phyloP scores from a whole-genome alignment of 2,888 invertebrate genomes.

The Carabus problematicus region DNA sequence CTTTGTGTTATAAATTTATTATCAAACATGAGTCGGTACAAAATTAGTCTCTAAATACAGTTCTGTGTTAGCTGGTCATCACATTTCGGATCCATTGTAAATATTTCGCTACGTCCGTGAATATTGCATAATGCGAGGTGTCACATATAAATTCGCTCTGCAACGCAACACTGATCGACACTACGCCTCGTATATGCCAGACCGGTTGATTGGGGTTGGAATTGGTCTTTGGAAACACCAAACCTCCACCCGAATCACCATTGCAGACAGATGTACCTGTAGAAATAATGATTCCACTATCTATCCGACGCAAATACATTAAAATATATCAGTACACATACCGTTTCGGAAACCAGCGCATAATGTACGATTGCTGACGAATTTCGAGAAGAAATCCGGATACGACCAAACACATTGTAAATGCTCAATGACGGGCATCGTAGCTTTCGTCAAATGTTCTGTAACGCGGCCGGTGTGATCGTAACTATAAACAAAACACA shows the following conservation, averaged over 20 bases:
- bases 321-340: conserved; percentile 47
- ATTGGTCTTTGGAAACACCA: conserved; percentile 54
- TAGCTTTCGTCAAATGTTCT: conserved; percentile 65
- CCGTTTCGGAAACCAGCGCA: conserved; percentile 61
- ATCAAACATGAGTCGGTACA: too few relatives aligned
- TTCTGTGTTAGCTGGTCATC: background rate
- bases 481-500: conserved; percentile 54
- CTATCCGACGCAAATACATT: background rate
- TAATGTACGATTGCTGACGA: conserved; percentile 65
- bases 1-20: too few relatives aligned
- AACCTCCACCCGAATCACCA: conserved; percentile 59
- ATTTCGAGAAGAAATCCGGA: conserved; percentile 67
- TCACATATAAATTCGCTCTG: conserved; percentile 67
- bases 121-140: conserved; percentile 67
- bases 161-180: conserved; percentile 66
- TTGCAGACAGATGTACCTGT: conserved; percentile 67
- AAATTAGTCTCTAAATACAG: too few relatives aligned
- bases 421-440: conserved; percentile 68
- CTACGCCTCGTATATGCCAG: conserved; percentile 61
- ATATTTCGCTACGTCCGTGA: conserved; percentile 68
- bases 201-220: conserved; percentile 48
- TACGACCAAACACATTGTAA: conserved; percentile 68
- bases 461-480: conserved; percentile 66
- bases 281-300: conserved; percentile 35
- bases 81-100: conserved; percentile 60